Evolutionary conservation across 2,888 invertebrate genomes (phyloP), one percentile per base, ranked within the genome.

Genomic region (Chloromyia formosa): DNA sequence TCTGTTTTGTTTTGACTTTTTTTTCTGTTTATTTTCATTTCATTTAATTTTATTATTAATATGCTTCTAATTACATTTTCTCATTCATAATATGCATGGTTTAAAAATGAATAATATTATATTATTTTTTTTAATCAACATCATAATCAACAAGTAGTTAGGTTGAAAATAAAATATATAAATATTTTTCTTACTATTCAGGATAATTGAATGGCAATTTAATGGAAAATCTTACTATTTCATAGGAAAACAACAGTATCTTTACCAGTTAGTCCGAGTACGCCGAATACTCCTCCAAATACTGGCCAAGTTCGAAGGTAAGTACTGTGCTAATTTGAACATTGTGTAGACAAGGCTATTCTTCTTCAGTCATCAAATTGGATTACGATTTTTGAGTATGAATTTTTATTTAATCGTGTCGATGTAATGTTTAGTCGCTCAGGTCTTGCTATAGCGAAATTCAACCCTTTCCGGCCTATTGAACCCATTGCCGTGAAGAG

Each of bases 241-340:
- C 56, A 18, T 75, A 61, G 35, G 77, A 83, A 82, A 80, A 82
- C 82, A 82, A 81, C 82, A 76, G 82, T 82, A 78, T 83, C 83
- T 79, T 83, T 85, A 79, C 82, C 82, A 78, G 79, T 80, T 75
- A 82, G 81, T 79, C 80, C 81, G 72, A 79, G 79, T 77, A 78
- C 80, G 68, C 79, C 79, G 77, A 78, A 79, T 76, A 78, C 81
- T 78, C 78, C 81, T 45, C 79, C 81, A 76, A 80, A 79, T 77
- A 81, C 84, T 79, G 86, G 83, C 81, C 88, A 87, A 80, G 86
- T 88, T 78, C 84, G 88, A 84, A 88, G 88, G 88, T 88, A 78
- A 79, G 80, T 27, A 14, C 49, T 18, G 1, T 35, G 2, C 27
- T 4, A 35, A 35, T 4, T 16, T 12, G 3, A 16, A 10, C 10